Evolutionary conservation across 2,888 invertebrate genomes (phyloP).

Genomic region (Oxytorus armatus): DNA sequence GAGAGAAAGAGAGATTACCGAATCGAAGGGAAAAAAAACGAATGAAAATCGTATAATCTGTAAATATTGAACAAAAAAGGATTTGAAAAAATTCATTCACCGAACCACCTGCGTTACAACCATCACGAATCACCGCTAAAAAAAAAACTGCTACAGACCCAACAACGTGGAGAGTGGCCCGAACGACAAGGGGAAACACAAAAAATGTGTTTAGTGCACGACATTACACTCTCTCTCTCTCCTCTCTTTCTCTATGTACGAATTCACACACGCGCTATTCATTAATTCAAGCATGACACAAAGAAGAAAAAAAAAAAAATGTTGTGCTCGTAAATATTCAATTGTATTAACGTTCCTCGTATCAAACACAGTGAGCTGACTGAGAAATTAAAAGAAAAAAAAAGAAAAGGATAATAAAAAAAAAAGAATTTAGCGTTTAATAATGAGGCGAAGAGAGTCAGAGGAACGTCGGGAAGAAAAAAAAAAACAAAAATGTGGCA

Average conservation of each 20-base stretch:
- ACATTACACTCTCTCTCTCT: conserved; percentile 39
- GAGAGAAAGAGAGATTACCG: conserved; percentile 42
- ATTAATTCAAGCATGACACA: conserved; percentile 78
- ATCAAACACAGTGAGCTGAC: conserved; percentile 82
- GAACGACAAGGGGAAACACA: neutral
- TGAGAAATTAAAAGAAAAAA: conserved; percentile 79
- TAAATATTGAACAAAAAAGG: conserved; percentile 76
- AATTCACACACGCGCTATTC: conserved; percentile 63
- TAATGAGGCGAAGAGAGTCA: conserved; percentile 49
- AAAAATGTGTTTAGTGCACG: no score
- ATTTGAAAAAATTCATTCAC: conserved; percentile 44
- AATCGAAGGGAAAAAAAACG: conserved; percentile 36
- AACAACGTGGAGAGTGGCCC: neutral
- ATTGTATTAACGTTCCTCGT: conserved; percentile 84
- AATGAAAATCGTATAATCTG: conserved; percentile 79
- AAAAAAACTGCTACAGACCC: conserved; percentile 3
- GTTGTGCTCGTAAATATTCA: conserved; percentile 83
- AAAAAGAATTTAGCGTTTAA: conserved; percentile 53
- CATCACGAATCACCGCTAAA: conserved; percentile 72
- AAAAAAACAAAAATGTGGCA: conserved; percentile 51
- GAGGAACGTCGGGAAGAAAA: conserved; percentile 55
- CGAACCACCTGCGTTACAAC: conserved; percentile 84
- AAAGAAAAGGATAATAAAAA: conserved; percentile 66
- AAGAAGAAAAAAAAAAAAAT: conserved; percentile 75
- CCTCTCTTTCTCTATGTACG: conserved; percentile 29